A percentile compares a stretch with the other conserved stretches of the same genome.
phyloP scores from a whole-genome alignment of 2,797 vertebrate genomes.

The Phyllotis vaccarum region DNA sequence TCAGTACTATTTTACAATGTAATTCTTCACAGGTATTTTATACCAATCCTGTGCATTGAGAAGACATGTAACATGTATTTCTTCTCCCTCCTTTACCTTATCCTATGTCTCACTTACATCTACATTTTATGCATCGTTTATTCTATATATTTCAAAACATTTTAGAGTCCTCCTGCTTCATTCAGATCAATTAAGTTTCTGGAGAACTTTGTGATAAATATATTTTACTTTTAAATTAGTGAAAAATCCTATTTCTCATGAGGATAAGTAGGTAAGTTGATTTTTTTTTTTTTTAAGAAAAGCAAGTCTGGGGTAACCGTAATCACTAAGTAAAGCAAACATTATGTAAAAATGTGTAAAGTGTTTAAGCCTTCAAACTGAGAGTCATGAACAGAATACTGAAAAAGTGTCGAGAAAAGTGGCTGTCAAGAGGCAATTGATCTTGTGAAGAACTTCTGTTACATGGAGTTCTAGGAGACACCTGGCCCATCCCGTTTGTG shows the following conservation, averaged over 20 bases:
- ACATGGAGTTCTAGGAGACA: neutral
- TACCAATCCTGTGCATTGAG: neutral
- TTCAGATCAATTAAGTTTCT: neutral
- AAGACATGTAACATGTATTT: neutral
- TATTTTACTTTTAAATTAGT: neutral
- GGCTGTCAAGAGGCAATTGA: neutral
- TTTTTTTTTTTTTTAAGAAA: conserved; percentile 47
- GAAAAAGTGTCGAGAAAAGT: conserved; percentile 32
- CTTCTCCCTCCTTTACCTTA: neutral
- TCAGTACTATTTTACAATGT: neutral
- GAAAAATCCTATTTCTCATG: neutral
- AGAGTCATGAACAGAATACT: conserved; percentile 34
- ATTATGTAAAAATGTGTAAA: neutral
- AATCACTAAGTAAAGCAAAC: neutral
- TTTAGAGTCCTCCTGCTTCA: neutral
- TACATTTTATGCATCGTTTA: neutral
- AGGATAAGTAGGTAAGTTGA: neutral
- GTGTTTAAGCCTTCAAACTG: neutral
- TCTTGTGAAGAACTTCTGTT: neutral
- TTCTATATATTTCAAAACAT: neutral
- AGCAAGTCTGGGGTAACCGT: neutral
- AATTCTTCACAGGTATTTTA: neutral
- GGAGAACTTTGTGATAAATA: neutral
- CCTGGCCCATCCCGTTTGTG: neutral
- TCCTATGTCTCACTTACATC: neutral